Conservation (phyloP, 2,797 vertebrate species). For the Varecia variegata region DNA sequence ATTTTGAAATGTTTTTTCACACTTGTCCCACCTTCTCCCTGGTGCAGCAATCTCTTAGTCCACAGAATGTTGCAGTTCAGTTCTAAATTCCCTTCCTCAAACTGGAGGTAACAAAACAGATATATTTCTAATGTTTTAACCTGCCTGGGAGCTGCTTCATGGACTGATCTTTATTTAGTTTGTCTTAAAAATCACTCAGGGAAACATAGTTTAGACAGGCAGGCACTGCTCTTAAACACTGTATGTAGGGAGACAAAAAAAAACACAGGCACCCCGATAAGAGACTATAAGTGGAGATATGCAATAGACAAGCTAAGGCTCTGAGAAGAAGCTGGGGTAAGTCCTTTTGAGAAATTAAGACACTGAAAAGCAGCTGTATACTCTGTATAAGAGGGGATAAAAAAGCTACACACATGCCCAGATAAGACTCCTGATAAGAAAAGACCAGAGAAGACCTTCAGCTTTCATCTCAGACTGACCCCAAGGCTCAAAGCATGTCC, state of each 20-base stretch:
- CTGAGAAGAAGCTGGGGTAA: not conserved
- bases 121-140: not conserved
- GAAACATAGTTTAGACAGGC: not conserved
- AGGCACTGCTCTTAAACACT: not conserved
- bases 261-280: not conserved
- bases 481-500: not conserved
- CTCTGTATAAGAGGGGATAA: not conserved
- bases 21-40: not conserved
- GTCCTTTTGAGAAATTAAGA: not conserved
- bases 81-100: not conserved
- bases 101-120: not conserved
- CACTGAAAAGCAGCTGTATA: not conserved
- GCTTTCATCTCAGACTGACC: not conserved
- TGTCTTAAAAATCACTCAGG: not conserved
- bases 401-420: not conserved
- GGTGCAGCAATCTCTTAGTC: not conserved
- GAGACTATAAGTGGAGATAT: not conserved
- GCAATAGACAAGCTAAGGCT: not conserved
- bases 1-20: not conserved
- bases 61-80: not conserved
- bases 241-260: not conserved
- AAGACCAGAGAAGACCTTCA: not conserved
- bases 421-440: not conserved
- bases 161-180: not conserved
- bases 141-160: not conserved